Evolutionary conservation across 2,888 invertebrate species (phyloP), one percentile per base, ranked within the genome.

Genomic region (Scaptomyza polygonia): DNA sequence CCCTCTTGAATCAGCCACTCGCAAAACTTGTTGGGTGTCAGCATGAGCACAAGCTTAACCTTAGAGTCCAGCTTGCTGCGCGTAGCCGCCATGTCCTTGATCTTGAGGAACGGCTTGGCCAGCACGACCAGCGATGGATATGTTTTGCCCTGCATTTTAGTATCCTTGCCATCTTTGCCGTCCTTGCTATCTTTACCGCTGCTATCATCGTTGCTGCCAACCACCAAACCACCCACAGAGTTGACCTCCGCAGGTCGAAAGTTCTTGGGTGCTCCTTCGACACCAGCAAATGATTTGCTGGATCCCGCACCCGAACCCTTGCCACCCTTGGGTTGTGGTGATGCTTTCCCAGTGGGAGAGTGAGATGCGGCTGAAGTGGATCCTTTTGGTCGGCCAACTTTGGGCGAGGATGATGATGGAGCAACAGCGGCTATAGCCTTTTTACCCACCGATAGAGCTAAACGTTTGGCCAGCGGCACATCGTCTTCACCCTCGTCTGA

Each of bases 1-100:
- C 97, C 97, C 89, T 96, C 96, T 88, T 97, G 97, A 63, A 97
- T 96, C 52, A 97, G 93, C 97, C 97, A 97, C 92, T 97, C 97
- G 0, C 96, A 96, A 88, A 97, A 97, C 91, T 96, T 96, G 72
- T 96, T 95, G 0, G 97, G 95, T 0, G 95, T 94, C 88, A 95
- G 94, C 94, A 96, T 96, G 12, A 97, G 92, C 5, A 97, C 96
- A 1, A 95, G 93, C 91, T 97, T 97, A 1, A 97, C 97, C 90
- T 96, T 96, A 39, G 94, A 93, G 92, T 97, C 97, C 4, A 95
- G 91, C 21, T 93, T 92, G 0, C 93, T 92, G 12, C 95, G 93
- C 81, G 95, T 95, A 0, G 93, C 91, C 0, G 93, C 92, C 40
- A 93, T 91, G 69, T 96, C 95, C 89, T 95, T 95, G 0, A 94